Evolutionary conservation across 2,888 invertebrate genomes (phyloP).

Genomic region (Atrina japonica): DNA sequence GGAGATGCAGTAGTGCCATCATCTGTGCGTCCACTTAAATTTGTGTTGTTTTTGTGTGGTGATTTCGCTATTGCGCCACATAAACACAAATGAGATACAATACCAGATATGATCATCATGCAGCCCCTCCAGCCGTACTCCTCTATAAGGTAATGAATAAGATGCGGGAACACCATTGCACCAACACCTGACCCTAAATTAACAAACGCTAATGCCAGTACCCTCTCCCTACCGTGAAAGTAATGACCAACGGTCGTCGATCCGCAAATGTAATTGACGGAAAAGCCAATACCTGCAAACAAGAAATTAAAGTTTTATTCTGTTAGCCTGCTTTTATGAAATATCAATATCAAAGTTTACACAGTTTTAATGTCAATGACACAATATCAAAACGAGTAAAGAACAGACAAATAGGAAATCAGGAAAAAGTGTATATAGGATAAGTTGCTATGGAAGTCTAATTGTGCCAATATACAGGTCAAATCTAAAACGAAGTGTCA

Average conservation of each 20-base stretch:
- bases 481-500: no score
- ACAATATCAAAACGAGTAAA: no score
- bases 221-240: slow-evolving; percentile 19
- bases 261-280: slow-evolving; percentile 20
- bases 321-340: no score
- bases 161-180: slow-evolving; percentile 1
- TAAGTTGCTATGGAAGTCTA: no score
- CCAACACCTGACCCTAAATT: slow-evolving; percentile 31
- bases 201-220: slow-evolving; percentile 24
- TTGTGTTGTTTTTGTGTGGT: neutral
- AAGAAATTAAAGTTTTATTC: neutral
- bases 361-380: no score
- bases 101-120: slow-evolving; percentile 28
- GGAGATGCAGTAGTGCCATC: neutral
- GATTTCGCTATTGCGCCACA: neutral
- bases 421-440: no score
- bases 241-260: slow-evolving; percentile 27
- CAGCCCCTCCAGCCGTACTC: slow-evolving; percentile 34
- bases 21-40: no score
- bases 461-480: no score
- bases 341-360: no score
- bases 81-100: slow-evolving; percentile 16
- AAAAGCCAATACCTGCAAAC: slow-evolving; percentile 33
- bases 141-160: slow-evolving; percentile 10
- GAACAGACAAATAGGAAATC: no score